phyloP scores from a whole-genome alignment of 2,113 vertebrate species.

The Struthio camelus region DNA sequence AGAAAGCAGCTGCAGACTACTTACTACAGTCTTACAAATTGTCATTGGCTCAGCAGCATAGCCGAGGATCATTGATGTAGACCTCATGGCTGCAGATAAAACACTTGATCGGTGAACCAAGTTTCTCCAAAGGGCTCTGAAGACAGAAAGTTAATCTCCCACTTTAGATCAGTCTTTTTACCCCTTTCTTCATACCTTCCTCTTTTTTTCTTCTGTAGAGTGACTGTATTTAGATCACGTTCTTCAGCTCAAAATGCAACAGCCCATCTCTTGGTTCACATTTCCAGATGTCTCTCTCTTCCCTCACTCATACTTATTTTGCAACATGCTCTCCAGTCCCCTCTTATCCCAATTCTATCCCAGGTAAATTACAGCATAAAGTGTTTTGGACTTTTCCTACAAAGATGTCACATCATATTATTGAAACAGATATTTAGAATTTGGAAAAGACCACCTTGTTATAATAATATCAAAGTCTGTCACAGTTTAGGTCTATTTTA shows the following conservation, averaged over 20 bases:
- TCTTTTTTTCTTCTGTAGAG: not conserved
- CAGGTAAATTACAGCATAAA: conserved; percentile 34
- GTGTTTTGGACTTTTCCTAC: conserved; percentile 4
- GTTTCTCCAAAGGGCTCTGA: not conserved
- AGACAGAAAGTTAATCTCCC: not conserved
- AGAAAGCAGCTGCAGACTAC: not conserved
- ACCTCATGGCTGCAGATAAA: not conserved
- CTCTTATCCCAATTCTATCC: not conserved
- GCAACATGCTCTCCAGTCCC: not conserved
- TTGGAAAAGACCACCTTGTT: conserved; percentile 6
- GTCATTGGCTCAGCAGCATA: not conserved
- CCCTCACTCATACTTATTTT: not conserved
- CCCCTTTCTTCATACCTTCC: not conserved
- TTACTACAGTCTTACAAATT: not conserved
- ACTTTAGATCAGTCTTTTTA: not conserved
- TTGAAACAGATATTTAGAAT: not conserved
- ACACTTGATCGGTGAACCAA: not conserved
- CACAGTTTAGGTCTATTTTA: conserved; percentile 39
- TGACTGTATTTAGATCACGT: not conserved
- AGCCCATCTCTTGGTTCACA: not conserved
- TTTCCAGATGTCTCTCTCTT: not conserved
- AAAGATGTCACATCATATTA: conserved; percentile 42
- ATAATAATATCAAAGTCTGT: conserved; percentile 18
- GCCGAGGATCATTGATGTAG: not conserved
- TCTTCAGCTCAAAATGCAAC: not conserved